Evolutionary conservation across 1,140 invertebrate species (phyloP).

Genomic region (Solen grandis): DNA sequence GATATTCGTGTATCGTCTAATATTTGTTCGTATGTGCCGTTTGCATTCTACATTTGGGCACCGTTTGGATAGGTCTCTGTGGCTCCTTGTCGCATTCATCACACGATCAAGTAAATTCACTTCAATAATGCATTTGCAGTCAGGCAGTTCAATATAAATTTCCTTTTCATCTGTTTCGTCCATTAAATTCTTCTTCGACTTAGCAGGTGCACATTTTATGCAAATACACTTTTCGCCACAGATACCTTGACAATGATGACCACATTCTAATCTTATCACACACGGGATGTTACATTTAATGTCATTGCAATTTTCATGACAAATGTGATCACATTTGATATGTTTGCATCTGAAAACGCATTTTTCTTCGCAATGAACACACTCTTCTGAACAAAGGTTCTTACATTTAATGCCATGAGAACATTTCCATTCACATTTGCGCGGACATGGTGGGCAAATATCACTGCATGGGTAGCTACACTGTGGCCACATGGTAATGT

Average conservation of each 20-base stretch:
- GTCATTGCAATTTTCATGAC: slow-evolving; percentile 83
- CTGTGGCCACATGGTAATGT: slow-evolving; percentile 73
- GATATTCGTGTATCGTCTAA: slow-evolving; percentile 2
- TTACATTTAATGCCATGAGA: slow-evolving; percentile 80
- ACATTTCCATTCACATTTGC: slow-evolving; percentile 83
- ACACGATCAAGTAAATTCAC: slow-evolving; percentile 72
- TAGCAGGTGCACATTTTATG: slow-evolving; percentile 68
- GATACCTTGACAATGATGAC: slow-evolving; percentile 83
- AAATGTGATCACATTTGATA: slow-evolving; percentile 82
- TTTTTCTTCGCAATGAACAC: slow-evolving; percentile 83
- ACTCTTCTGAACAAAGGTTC: slow-evolving; percentile 83
- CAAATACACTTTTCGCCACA: slow-evolving; percentile 84
- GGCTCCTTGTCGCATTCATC: slow-evolving; percentile 69
- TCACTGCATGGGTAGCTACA: slow-evolving; percentile 61
- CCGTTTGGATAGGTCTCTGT: neutral
- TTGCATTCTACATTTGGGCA: slow-evolving; percentile 7
- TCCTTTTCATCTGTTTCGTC: slow-evolving; percentile 67
- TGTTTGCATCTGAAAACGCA: slow-evolving; percentile 81
- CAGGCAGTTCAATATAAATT: slow-evolving; percentile 49
- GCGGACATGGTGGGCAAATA: slow-evolving; percentile 84
- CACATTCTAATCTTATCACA: slow-evolving; percentile 80
- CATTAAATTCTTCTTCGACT: slow-evolving; percentile 82
- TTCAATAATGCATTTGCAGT: slow-evolving; percentile 57
- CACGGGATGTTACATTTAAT: slow-evolving; percentile 80
- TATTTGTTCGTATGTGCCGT: neutral